Evolutionary conservation across 2,888 invertebrate species (phyloP).

Genomic region (Acleris literana): DNA sequence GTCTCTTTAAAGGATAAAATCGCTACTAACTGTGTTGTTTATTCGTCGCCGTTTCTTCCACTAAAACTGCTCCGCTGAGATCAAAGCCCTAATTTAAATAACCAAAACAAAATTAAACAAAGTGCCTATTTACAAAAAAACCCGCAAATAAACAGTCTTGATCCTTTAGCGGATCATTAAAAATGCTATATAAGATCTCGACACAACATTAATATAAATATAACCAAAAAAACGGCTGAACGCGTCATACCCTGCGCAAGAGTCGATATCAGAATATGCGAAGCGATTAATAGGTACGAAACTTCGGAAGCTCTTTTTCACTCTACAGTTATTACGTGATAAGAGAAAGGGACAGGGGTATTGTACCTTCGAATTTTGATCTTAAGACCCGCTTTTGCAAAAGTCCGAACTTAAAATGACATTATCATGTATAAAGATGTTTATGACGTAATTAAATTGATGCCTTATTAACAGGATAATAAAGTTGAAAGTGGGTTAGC

Average conservation of each 20-base stretch:
- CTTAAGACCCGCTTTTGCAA: conserved; percentile 47
- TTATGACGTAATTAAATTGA: conserved; percentile 1
- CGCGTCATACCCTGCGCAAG: background rate
- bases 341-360: conserved; percentile 36
- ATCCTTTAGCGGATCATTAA: background rate
- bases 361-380: conserved; percentile 40
- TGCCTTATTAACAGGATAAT: conserved; percentile 4
- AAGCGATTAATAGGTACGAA: background rate
- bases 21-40: no score
- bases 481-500: conserved; percentile 13
- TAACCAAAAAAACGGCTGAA: conserved; percentile 4
- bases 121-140: background rate
- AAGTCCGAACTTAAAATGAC: conserved; percentile 47
- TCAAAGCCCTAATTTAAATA: no score
- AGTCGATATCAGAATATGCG: background rate
- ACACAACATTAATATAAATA: background rate
- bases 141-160: no score
- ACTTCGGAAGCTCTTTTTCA: background rate
- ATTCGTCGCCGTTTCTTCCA: no score
- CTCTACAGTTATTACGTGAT: background rate
- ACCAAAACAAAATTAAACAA: no score
- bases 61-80: no score
- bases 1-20: no score
- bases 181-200: background rate
- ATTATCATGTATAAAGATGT: conserved; percentile 21